Evolutionary conservation across 1,140 invertebrate genomes (phyloP).

Genomic region (Drosophila pseudoananassae): DNA sequence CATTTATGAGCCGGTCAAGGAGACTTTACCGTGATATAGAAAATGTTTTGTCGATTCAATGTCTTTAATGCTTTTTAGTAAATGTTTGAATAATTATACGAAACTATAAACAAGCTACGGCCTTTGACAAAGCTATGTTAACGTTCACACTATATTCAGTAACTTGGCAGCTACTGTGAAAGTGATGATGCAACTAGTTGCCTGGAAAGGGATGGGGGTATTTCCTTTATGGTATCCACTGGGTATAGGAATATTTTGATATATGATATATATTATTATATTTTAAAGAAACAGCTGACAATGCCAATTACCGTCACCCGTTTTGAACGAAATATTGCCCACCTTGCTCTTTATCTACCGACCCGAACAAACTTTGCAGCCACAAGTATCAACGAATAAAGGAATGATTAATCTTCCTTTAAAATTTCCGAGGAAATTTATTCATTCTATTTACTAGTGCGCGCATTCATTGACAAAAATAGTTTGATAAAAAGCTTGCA

Average conservation of each 20-base stretch:
- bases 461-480: not conserved
- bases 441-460: conserved; percentile 20
- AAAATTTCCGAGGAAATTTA: conserved; percentile 1
- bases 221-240: conserved; percentile 11
- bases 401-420: not conserved
- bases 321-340: not conserved
- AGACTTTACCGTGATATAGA: not conserved
- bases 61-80: not conserved
- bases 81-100: not conserved
- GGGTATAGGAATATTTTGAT: not conserved
- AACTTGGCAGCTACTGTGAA: conserved; percentile 19
- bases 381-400: not conserved
- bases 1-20: not conserved
- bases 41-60: not conserved
- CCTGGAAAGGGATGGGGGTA: conserved; percentile 20
- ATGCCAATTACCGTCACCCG: not conserved
- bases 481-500: conserved; percentile 18
- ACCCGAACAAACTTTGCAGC: conserved; percentile 3
- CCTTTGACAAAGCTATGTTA: conserved; percentile 22
- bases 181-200: conserved; percentile 46
- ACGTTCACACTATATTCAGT: conserved; percentile 25
- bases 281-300: conserved; percentile 21
- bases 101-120: not conserved
- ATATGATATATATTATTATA: not conserved
- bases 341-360: conserved; percentile 15